These are phyloP conservation scores for Perizoma flavofasciatum DNA, from an alignment of 2,888 invertebrate genomes.

Conservation along the genomic window DNA sequence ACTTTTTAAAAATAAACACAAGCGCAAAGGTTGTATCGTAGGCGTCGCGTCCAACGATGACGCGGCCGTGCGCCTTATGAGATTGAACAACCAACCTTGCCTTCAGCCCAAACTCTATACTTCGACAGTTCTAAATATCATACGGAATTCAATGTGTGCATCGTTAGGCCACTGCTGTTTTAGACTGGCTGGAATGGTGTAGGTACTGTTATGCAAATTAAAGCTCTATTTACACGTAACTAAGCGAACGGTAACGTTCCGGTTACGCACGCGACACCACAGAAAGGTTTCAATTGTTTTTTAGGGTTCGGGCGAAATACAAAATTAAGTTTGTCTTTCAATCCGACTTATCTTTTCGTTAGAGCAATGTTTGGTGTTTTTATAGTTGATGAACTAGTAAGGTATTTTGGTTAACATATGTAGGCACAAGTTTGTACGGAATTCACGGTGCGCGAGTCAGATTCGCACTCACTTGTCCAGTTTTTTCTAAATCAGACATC, in stretches of 20 bases:
- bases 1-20: conserved; percentile 37
- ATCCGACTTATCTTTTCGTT: too few species aligned
- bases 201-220: conserved; percentile 59
- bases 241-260: conserved; percentile 51
- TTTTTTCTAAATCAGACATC: too few species aligned
- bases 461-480: too few species aligned
- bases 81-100: conserved; percentile 60
- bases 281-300: too few species aligned
- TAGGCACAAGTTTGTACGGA: too few species aligned
- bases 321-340: too few species aligned
- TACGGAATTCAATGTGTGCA: conserved; percentile 58
- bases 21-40: conserved; percentile 53
- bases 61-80: conserved; percentile 69
- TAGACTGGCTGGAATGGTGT: conserved; percentile 42
- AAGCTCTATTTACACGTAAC: conserved; percentile 65
- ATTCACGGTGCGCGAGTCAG: too few species aligned
- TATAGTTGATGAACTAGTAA: too few species aligned
- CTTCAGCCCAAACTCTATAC: conserved; percentile 44
- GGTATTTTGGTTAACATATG: too few species aligned
- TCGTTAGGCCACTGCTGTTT: conserved; percentile 53
- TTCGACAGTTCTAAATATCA: conserved; percentile 44
- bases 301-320: too few species aligned
- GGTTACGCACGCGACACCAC: conserved; percentile 38
- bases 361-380: too few species aligned
- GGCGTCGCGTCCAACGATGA: conserved; percentile 73